Conservation (phyloP, 2,797 vertebrate species). For the Paramormyrops hopkinsi region DNA sequence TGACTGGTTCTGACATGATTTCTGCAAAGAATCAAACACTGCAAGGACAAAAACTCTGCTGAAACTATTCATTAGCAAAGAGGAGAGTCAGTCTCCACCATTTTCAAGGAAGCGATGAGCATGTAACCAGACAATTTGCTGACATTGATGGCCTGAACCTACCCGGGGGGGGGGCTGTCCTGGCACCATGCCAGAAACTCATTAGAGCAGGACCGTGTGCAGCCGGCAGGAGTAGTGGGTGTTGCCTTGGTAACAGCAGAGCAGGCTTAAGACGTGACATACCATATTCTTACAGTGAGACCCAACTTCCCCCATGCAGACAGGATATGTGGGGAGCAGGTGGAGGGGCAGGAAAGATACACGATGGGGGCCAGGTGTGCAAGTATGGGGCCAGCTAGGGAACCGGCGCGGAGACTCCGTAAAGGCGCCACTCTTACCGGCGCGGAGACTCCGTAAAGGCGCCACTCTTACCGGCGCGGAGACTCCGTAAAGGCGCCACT, state of each 20-base stretch:
- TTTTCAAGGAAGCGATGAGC: background rate
- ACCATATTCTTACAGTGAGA: slow-evolving; percentile 54
- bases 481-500: too few species aligned
- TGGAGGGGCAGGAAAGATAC: background rate
- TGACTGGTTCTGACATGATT: background rate
- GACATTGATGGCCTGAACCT: background rate
- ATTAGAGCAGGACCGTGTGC: slow-evolving; percentile 48
- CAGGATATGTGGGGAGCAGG: background rate
- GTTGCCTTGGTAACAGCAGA: slow-evolving; percentile 68
- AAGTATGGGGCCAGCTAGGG: background rate
- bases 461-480: too few species aligned
- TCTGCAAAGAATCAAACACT: background rate
- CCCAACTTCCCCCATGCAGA: slow-evolving; percentile 17
- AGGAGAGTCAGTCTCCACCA: background rate
- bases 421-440: too few species aligned
- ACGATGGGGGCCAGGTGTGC: background rate
- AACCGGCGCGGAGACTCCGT: background rate
- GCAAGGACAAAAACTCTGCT: background rate
- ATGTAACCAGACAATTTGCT: background rate
- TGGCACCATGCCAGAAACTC: slow-evolving; percentile 63
- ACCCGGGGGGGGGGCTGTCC: slow-evolving; percentile 30
- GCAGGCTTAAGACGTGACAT: slow-evolving; percentile 57
- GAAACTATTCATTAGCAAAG: background rate
- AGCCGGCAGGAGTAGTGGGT: slow-evolving; percentile 55
- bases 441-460: too few species aligned